Percentiles rank a stretch among this genome's conserved stretches.
These are phyloP conservation scores for Apodemia duryi DNA, from an alignment of 2,888 invertebrate species.

Conservation along the genomic window DNA sequence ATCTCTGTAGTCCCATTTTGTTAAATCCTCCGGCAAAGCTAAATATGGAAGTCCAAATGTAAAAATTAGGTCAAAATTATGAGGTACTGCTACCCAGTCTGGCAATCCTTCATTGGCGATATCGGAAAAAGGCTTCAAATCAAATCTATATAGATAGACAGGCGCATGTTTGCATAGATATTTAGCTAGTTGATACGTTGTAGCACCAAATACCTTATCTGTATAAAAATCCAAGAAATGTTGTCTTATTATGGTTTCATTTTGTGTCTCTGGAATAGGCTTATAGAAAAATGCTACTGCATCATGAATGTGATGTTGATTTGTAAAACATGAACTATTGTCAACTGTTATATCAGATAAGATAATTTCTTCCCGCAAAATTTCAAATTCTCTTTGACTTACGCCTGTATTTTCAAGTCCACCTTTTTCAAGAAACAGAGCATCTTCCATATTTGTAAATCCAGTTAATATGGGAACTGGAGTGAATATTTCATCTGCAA, in stretches of 20 bases:
- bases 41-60: conserved; percentile 90
- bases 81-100: conserved; percentile 89
- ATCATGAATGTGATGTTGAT: conserved; percentile 83
- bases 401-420: conserved; percentile 81
- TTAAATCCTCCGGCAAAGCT: conserved; percentile 76
- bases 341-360: conserved; percentile 79
- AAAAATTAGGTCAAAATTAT: conserved; percentile 89
- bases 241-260: conserved; percentile 81
- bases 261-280: conserved; percentile 82
- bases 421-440: conserved; percentile 80
- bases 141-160: conserved; percentile 87
- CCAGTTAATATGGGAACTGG: conserved; percentile 87
- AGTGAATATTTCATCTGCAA: conserved; percentile 80
- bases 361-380: conserved; percentile 82
- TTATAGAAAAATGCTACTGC: conserved; percentile 88
- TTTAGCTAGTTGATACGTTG: conserved; percentile 83
- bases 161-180: conserved; percentile 80
- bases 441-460: conserved; percentile 90
- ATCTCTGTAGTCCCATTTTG: conserved; percentile 87
- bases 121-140: conserved; percentile 84
- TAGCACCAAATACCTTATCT: conserved; percentile 86
- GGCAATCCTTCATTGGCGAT: conserved; percentile 83
- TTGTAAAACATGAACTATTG: conserved; percentile 79
- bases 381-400: conserved; percentile 79
- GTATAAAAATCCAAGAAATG: conserved; percentile 85